These are phyloP conservation scores for Anoura caudifer DNA, from an alignment of 2,113 vertebrate species.

Conservation along the genomic window DNA sequence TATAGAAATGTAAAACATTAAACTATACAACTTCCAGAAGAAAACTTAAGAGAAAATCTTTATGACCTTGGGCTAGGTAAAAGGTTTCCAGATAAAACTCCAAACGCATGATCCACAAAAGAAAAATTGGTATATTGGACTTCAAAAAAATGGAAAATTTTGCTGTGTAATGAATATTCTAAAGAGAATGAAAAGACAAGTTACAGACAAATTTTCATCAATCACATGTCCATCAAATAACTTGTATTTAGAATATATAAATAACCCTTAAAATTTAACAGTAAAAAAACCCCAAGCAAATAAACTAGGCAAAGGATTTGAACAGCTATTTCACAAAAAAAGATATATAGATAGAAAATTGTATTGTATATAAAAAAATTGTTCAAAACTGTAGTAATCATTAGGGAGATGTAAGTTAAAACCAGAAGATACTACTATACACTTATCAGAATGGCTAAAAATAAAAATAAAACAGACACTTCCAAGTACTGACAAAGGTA, in stretches of 20 bases:
- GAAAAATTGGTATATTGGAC: neutral
- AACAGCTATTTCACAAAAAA: neutral
- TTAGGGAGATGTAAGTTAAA: neutral
- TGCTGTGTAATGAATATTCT: neutral
- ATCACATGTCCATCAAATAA: neutral
- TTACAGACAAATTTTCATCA: neutral
- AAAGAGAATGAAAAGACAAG: neutral
- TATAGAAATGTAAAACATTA: neutral
- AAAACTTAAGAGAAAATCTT: constrained; percentile 26
- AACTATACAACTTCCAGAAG: neutral
- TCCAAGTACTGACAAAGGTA: neutral
- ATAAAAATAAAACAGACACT: constrained; percentile 5
- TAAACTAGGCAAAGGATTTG: neutral
- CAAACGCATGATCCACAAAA: neutral
- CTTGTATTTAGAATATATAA: neutral
- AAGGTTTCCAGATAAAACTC: neutral
- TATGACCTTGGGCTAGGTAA: constrained; percentile 4
- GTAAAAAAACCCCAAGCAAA: neutral
- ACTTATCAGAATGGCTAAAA: neutral
- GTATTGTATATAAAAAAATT: neutral
- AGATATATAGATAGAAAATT: neutral
- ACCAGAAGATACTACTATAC: neutral
- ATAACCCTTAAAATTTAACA: neutral
- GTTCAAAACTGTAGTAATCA: neutral
- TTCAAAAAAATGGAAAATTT: neutral